Evolutionary conservation across 2,113 vertebrate genomes (phyloP).

Genomic region (Oxyura jamaicensis): DNA sequence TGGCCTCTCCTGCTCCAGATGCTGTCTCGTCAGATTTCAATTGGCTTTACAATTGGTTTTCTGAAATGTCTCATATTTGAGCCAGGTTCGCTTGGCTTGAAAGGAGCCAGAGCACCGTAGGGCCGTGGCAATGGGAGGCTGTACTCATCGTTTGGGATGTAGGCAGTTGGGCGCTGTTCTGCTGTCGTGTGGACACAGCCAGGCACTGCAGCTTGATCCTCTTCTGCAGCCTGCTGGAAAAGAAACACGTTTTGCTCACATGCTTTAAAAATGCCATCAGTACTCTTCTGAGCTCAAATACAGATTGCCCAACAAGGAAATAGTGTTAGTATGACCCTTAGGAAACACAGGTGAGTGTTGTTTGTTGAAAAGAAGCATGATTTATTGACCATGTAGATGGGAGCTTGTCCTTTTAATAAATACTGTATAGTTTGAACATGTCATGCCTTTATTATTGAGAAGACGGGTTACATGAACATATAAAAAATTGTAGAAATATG

Average conservation of each 20-base stretch:
- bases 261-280: neutral
- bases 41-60: conserved; percentile 80
- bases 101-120: conserved; percentile 83
- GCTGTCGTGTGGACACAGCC: conserved; percentile 76
- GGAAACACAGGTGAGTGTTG: neutral
- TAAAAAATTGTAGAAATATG: neutral
- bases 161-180: conserved; percentile 81
- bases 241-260: neutral
- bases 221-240: conserved; percentile 75
- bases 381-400: accelerated
- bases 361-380: neutral
- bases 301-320: neutral
- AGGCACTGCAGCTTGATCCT: conserved; percentile 72
- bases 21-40: conserved; percentile 74
- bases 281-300: accelerated
- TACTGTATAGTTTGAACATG: neutral
- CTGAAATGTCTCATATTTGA: conserved; percentile 83
- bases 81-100: conserved; percentile 81
- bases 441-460: neutral
- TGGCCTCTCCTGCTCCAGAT: neutral
- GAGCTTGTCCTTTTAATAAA: neutral
- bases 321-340: neutral
- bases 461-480: neutral
- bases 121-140: conserved; percentile 83
- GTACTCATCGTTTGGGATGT: conserved; percentile 71